Percentiles rank a stretch among this genome's conserved stretches.
Evolutionary conservation across 2,888 invertebrate genomes (phyloP).

Genomic region (Tinea semifulvella): DNA sequence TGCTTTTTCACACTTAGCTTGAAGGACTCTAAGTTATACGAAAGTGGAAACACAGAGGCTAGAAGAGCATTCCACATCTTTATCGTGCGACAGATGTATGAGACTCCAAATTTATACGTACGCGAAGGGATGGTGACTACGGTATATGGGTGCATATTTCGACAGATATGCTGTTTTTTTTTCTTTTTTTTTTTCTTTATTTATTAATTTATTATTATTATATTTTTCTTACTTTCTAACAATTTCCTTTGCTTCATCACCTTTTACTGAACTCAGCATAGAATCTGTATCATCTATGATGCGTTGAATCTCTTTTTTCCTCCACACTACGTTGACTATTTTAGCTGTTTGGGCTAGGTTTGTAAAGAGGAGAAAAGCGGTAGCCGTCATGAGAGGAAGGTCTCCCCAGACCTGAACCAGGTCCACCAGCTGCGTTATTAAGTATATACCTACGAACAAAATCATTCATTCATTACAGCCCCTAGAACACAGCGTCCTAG

Average conservation of each 20-base stretch:
- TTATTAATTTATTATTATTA: too few relatives aligned
- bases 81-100: too few relatives aligned
- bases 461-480: neutral
- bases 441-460: conserved; percentile 50
- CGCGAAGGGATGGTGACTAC: too few relatives aligned
- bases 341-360: conserved; percentile 50
- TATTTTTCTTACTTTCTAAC: conserved; percentile 34
- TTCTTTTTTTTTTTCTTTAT: too few relatives aligned
- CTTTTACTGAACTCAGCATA: conserved; percentile 26
- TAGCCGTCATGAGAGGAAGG: conserved; percentile 50
- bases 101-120: too few relatives aligned
- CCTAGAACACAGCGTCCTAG: neutral
- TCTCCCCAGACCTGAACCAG: conserved; percentile 54
- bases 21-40: too few relatives aligned
- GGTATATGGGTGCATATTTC: too few relatives aligned
- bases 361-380: conserved; percentile 52
- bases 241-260: conserved; percentile 31
- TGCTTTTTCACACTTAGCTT: too few relatives aligned
- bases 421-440: conserved; percentile 54
- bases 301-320: conserved; percentile 29
- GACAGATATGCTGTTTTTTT: too few relatives aligned
- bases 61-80: too few relatives aligned
- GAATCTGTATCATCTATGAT: conserved; percentile 33
- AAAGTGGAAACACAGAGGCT: too few relatives aligned
- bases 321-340: conserved; percentile 37